Base-by-base conservation (phyloP, 2,797 vertebrate species). In the Stomatorhinus walkeri region DNA sequence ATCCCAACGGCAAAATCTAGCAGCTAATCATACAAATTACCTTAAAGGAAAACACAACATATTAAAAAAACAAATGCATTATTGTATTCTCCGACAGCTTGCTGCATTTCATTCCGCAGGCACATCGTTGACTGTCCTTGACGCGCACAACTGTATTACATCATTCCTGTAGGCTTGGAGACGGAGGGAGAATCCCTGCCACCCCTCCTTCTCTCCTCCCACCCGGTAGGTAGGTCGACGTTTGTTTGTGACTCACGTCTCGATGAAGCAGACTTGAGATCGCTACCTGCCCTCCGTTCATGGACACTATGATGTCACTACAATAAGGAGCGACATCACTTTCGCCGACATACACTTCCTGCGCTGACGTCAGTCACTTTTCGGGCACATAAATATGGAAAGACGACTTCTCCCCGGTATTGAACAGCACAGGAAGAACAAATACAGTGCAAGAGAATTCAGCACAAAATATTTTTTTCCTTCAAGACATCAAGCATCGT, bases 261-360 rank as follows among this genome's bases (percentile, higher is more conserved):
- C 32, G 43, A 24, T 68, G 59, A 87, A 68, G 87, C 49, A 56
- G 85, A 86, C 85, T 56, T 54, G 54, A 32, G 36, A 64, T 40
- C 36, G 14, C 40, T 54, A 81, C 36, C 52, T 19, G 32, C 52
- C 24, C 84, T 28, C 24, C 84, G 6, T 48, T 79, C 79, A 28
- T 51, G 12, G 7, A 48, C 56, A 89, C 85, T 88, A 89, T 94
- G 94, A 95, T 94, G 95, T 88, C 89, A 93, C 94, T 94, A 93
- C 93, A 92, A 94, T 91, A 93, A 94, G 91, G 90, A 89, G 93
- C 92, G 91, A 93, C 93, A 93, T 92, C 95, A 93, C 91, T 94
- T 93, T 95, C 92, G 88, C 91, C 92, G 94, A 93, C 94, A 93
- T 94, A 94, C 94, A 94, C 95, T 93, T 91, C 93, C 88, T 92